phyloP scores from a whole-genome alignment of 2,888 invertebrate genomes.

The Scrobipalpa costella region DNA sequence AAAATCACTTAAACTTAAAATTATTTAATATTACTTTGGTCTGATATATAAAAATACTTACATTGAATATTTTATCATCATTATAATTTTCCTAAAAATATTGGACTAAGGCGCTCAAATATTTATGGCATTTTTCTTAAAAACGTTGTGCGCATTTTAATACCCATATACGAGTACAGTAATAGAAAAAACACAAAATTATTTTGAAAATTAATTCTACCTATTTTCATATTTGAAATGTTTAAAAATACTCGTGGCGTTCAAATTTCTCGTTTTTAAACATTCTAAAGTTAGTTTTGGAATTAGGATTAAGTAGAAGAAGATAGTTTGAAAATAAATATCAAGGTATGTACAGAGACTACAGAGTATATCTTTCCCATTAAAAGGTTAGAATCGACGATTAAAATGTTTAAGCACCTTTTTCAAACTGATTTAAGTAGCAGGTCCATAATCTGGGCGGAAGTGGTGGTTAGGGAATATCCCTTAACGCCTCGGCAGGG shows the following conservation, averaged over 20 bases:
- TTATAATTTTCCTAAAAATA: neutral
- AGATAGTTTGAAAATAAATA: too few species aligned
- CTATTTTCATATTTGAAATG: too few species aligned
- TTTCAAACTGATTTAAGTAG: neutral
- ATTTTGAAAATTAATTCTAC: too few species aligned
- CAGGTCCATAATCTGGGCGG: neutral
- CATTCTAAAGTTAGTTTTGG: too few species aligned
- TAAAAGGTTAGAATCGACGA: neutral
- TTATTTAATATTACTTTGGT: conserved; percentile 4
- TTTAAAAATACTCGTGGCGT: too few species aligned
- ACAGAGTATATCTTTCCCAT: too few species aligned
- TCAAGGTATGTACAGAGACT: too few species aligned
- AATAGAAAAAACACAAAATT: too few species aligned
- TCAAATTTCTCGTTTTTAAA: too few species aligned
- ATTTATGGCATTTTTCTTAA: neutral
- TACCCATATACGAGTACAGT: too few species aligned
- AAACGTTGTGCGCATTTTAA: neutral
- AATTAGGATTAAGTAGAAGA: too few species aligned
- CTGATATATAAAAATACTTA: neutral
- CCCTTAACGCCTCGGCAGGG: conserved; percentile 58
- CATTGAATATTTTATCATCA: neutral
- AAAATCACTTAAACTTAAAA: neutral
- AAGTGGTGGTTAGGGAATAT: conserved; percentile 51
- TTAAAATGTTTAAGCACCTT: neutral
- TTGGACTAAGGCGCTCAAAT: neutral